These are phyloP conservation scores for Lepeophtheirus nordmannii DNA, from an alignment of 2,888 invertebrate genomes.

Conservation along the genomic window DNA sequence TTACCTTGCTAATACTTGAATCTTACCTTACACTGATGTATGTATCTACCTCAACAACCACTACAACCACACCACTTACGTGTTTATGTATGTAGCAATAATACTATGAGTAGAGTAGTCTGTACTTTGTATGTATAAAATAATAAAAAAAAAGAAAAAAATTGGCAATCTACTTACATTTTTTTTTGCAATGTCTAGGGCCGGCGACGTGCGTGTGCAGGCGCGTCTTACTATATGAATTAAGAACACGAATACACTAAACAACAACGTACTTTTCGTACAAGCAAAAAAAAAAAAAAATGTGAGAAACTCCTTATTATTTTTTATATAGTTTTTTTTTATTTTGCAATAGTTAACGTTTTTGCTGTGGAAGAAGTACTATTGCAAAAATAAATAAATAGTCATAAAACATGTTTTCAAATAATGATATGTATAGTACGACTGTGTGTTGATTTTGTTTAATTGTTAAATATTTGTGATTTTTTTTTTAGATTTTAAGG, in stretches of 20 bases:
- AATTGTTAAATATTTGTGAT: too few relatives aligned
- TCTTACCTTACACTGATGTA: too few relatives aligned
- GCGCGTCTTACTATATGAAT: constrained; percentile 4
- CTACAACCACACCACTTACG: too few relatives aligned
- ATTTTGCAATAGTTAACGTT: constrained; percentile 8
- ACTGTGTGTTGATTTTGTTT: too few relatives aligned
- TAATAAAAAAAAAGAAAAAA: background rate
- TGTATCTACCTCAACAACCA: too few relatives aligned
- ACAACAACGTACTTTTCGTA: background rate
- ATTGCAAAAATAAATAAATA: background rate
- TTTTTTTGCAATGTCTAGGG: constrained; percentile 7
- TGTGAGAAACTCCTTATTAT: constrained; percentile 6
- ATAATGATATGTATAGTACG: too few relatives aligned
- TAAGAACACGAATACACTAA: constrained; percentile 1
- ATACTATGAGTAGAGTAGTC: too few relatives aligned
- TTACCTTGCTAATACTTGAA: too few relatives aligned
- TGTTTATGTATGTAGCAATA: too few relatives aligned
- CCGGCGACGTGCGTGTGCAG: background rate
- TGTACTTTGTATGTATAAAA: too few relatives aligned
- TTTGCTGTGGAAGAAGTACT: constrained; percentile 2
- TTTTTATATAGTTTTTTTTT: background rate
- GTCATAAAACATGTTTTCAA: too few relatives aligned
- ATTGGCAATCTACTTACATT: constrained; percentile 1
- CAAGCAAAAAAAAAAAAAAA: background rate
- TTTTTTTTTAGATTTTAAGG: too few relatives aligned